phyloP scores from a whole-genome alignment of 2,113 vertebrate species.

The Triplophysa siluroides region DNA sequence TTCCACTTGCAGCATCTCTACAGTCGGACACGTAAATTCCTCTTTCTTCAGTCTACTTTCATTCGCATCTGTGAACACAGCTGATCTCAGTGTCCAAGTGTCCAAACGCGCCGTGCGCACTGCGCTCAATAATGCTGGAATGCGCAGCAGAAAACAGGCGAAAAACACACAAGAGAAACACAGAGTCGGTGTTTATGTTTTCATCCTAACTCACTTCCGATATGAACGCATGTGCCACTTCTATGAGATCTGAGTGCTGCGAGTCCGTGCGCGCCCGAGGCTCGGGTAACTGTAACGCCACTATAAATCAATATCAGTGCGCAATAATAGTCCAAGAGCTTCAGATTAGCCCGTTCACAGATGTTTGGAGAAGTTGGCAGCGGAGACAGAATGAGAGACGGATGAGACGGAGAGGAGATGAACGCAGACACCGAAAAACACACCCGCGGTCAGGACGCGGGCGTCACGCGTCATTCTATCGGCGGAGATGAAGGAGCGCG shows the following conservation, averaged over 20 bases:
- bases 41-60: constrained; percentile 65
- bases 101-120: background rate
- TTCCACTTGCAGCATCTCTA: constrained; percentile 95
- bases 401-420: constrained; percentile 64
- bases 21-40: constrained; percentile 71
- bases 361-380: constrained; percentile 9
- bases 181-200: background rate
- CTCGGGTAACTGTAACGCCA: constrained; percentile 28
- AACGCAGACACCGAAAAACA: constrained; percentile 60
- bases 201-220: background rate
- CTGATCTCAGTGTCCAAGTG: constrained; percentile 8
- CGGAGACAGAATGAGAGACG: background rate
- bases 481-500: constrained; percentile 62
- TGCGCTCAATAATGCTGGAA: background rate
- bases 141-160: background rate
- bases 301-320: constrained; percentile 42
- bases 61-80: constrained; percentile 65
- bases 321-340: background rate
- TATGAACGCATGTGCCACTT: background rate
- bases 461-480: constrained; percentile 67
- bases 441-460: constrained; percentile 55
- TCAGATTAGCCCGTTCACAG: background rate
- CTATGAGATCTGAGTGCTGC: background rate
- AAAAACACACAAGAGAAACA: background rate
- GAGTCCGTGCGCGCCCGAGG: background rate